A percentile compares a stretch with the other conserved stretches of the same genome.
Conservation (phyloP, 2,797 vertebrate species). For the Nasua narica region DNA sequence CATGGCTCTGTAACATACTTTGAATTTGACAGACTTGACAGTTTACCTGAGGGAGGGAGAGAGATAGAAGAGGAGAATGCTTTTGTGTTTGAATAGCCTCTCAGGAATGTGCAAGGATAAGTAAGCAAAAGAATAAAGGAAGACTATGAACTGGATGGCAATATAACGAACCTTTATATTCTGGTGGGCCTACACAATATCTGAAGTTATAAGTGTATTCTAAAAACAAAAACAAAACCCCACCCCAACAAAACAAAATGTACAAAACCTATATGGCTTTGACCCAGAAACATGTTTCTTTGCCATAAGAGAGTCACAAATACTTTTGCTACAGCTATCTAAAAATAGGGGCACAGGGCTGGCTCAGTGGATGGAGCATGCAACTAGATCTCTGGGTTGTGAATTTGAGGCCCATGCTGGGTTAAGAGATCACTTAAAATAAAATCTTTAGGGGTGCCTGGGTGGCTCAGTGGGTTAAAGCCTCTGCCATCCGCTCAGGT, state of each 20-base stretch:
- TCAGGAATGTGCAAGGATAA: background rate
- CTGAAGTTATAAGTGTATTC: background rate
- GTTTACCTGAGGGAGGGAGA: background rate
- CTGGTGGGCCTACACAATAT: background rate
- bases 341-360: background rate
- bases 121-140: background rate
- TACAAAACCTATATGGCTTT: background rate
- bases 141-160: background rate
- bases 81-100: conserved; percentile 6
- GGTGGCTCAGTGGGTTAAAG: no score
- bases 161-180: background rate
- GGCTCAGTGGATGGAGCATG: background rate
- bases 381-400: background rate
- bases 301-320: background rate
- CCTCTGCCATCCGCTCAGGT: no score
- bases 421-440: background rate
- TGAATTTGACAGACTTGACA: background rate
- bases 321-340: background rate
- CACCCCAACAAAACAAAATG: background rate
- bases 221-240: background rate
- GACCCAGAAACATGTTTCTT: background rate
- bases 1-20: background rate
- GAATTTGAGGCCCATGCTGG: background rate
- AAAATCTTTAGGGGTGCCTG: background rate
- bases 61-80: background rate